A percentile compares a stretch with the other conserved stretches of the same genome.
Conservation (phyloP, 2,113 vertebrate species). For the Arizona elegans region DNA sequence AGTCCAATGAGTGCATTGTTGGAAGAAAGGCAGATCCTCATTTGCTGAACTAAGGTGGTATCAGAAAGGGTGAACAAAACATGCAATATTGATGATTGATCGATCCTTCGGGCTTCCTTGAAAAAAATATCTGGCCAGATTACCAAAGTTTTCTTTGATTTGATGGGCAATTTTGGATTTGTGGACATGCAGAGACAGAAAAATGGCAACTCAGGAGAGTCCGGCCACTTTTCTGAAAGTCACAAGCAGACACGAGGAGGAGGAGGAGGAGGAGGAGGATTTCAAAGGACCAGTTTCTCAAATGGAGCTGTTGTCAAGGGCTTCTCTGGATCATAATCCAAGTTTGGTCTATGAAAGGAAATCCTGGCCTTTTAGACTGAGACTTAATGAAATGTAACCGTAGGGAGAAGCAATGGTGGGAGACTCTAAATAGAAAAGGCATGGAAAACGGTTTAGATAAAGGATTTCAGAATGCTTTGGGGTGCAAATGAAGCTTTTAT, state of each 20-base stretch:
- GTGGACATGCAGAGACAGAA: background rate
- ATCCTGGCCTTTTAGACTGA: background rate
- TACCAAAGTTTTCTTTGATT: background rate
- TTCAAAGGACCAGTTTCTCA: background rate
- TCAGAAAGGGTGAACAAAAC: background rate
- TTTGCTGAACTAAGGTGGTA: background rate
- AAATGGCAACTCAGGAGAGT: background rate
- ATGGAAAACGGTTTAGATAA: background rate
- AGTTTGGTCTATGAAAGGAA: background rate
- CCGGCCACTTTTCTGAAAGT: background rate
- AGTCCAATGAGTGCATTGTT: background rate
- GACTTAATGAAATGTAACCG: background rate
- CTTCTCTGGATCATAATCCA: background rate
- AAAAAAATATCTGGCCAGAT: background rate
- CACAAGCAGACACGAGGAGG: background rate
- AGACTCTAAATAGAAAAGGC: background rate
- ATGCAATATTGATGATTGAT: background rate
- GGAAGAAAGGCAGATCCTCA: background rate
- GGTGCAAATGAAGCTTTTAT: background rate
- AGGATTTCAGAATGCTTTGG: background rate
- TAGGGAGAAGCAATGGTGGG: background rate
- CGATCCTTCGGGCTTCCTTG: background rate
- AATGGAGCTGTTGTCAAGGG: background rate
- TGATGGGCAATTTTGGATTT: background rate
- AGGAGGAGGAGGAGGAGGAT: background rate